A percentile compares a stretch with the other conserved stretches of the same genome.
These are phyloP conservation scores for Melipona bicolor DNA, from an alignment of 2,888 invertebrate genomes.

Conservation along the genomic window DNA sequence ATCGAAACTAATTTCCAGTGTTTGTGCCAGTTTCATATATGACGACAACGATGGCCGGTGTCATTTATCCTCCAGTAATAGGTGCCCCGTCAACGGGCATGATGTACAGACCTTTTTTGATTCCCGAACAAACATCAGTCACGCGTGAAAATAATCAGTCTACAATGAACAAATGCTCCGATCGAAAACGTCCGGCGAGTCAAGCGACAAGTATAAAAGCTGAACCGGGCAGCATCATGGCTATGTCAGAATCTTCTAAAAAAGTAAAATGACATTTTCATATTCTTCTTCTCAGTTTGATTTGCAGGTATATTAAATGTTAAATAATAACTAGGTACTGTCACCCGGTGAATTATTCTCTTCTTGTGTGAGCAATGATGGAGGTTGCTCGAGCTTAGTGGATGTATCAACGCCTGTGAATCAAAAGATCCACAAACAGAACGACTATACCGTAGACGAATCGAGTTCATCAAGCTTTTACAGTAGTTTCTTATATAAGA, in stretches of 20 bases:
- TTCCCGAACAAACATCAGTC: conserved; percentile 74
- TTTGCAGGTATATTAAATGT: not conserved
- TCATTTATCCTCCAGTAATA: conserved; percentile 86
- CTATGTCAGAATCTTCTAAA: conserved; percentile 87
- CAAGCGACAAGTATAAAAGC: conserved; percentile 86
- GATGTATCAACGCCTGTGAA: conserved; percentile 54
- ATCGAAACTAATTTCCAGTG: conserved; percentile 42
- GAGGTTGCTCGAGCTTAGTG: conserved; percentile 70
- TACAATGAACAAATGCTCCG: conserved; percentile 51
- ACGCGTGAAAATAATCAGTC: conserved; percentile 50
- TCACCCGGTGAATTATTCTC: conserved; percentile 75
- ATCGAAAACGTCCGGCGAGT: conserved; percentile 83
- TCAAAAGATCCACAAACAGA: conserved; percentile 57
- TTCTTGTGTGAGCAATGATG: conserved; percentile 76
- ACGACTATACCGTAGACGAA: conserved; percentile 74
- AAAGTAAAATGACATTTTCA: conserved; percentile 79
- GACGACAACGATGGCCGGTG: conserved; percentile 85
- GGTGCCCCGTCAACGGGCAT: conserved; percentile 79
- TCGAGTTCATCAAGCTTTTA: conserved; percentile 81
- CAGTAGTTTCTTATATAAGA: conserved; percentile 80
- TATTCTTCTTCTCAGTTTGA: not conserved
- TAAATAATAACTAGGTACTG: conserved; percentile 64
- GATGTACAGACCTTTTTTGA: conserved; percentile 87
- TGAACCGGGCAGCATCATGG: conserved; percentile 86
- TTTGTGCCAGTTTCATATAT: conserved; percentile 86